Base-by-base conservation (phyloP, 2,113 vertebrate species). In the Istiophorus platypterus region DNA sequence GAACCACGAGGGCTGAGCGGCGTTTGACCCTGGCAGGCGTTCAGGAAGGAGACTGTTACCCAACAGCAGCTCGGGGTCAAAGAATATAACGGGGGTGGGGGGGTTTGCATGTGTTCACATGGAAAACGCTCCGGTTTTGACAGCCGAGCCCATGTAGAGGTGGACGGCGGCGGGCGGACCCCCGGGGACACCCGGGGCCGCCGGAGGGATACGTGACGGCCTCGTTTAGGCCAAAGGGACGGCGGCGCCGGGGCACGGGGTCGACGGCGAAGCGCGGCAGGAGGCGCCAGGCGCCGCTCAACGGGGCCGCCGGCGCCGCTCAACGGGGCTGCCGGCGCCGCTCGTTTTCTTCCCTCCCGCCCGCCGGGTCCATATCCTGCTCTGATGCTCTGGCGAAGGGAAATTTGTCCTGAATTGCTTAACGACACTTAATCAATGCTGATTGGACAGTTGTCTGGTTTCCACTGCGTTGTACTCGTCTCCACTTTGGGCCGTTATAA, bases 31-130 rank as follows among this genome's bases (percentile, higher is more conserved):
- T 7, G 41, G 76, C 11, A 12, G 1, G 42, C 1, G 15, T 41
- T 64, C 7, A n/a, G 11, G 52, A 45, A 47, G 8, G n/a, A n/a
- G n/a, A n/a, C 37, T 26, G 26, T 37, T 37, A 51, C 4, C 11
- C n/a, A 24, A 31, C 5, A n/a, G 15, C 42, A 27, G 41, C 45
- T 76, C 37, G 0, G 72, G 67, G 72, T 77, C 72, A 72, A 84
- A 84, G 72, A 52, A 1, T 34, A 34, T 34, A 34, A 6, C 3
- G 31, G n/a, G n/a, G n/a, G n/a, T n/a, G 58, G 6, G 9, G 26
- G 12, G 5, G 27, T 22, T n/a, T 18, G 8, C 22, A 9, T 13
- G 18, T 15, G 7, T 10, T 5, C 54, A 18, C 1, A 2, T 15
- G 27, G 29, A 41, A 61, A 56, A 63, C 15, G 15, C 27, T 41